A percentile compares a stretch with the other conserved stretches of the same genome.
Evolutionary conservation across 1,140 invertebrate species (phyloP).

Genomic region (Diuraphis noxia): DNA sequence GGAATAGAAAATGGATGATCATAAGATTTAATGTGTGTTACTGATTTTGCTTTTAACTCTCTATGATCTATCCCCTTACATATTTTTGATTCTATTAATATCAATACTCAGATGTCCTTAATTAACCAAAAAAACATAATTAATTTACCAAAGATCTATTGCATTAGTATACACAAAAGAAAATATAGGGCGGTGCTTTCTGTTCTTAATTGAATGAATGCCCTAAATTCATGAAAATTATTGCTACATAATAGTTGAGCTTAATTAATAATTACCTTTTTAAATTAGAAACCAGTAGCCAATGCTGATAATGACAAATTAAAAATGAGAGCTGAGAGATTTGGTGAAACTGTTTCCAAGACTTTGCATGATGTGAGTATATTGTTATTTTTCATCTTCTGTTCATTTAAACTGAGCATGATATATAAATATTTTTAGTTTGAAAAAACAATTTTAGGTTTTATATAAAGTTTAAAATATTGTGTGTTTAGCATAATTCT

Average conservation of each 20-base stretch:
- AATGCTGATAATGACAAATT: constrained; percentile 41
- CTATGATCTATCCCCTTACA: neutral
- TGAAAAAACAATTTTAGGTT: neutral
- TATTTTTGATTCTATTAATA: neutral
- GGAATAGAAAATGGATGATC: too few relatives aligned
- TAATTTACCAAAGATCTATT: neutral
- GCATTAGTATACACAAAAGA: neutral
- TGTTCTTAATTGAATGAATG: neutral
- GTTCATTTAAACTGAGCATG: neutral
- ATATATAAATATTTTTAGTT: too few relatives aligned
- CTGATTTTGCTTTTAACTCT: neutral
- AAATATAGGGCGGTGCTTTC: neutral
- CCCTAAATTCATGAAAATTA: neutral
- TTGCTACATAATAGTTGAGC: neutral
- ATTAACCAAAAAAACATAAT: neutral
- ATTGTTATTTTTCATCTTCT: neutral
- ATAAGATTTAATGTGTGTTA: too few relatives aligned
- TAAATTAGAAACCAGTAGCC: constrained; percentile 19
- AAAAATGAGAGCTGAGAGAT: constrained; percentile 42
- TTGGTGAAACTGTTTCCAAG: constrained; percentile 45
- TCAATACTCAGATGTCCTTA: neutral
- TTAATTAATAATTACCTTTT: neutral
- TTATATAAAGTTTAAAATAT: neutral
- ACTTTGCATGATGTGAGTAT: constrained; percentile 48
- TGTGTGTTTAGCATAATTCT: neutral